Conservation (phyloP, 2,113 vertebrate genomes). For the Chaetodon auriga region DNA sequence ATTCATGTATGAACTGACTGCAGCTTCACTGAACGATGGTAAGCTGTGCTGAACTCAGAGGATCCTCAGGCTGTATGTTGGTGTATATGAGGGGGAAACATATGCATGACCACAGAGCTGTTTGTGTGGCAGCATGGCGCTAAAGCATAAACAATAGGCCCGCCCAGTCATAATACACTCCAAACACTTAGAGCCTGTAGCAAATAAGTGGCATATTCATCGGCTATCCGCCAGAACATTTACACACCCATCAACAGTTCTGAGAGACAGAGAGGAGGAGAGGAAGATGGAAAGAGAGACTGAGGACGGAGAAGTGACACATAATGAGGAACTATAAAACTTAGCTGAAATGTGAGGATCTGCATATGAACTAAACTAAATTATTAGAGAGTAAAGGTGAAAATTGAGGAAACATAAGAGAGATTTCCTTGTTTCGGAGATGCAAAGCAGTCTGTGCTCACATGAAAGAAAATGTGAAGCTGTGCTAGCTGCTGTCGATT, state of each 20-base stretch:
- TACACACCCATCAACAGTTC: slow-evolving; percentile 57
- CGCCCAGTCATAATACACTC: slow-evolving; percentile 43
- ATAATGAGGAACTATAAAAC: not conserved
- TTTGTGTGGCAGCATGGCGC: slow-evolving; percentile 55
- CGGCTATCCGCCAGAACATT: slow-evolving; percentile 68
- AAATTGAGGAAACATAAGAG: not conserved
- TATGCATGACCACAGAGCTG: slow-evolving; percentile 8
- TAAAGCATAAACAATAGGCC: slow-evolving; percentile 59
- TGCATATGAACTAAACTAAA: not conserved
- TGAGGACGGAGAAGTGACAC: too few species aligned
- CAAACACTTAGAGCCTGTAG: slow-evolving; percentile 69
- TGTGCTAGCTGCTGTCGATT: not conserved
- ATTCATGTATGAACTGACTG: not conserved
- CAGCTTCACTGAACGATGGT: not conserved
- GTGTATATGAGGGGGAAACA: not conserved
- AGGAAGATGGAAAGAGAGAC: not conserved
- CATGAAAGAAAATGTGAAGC: not conserved
- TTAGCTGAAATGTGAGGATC: not conserved
- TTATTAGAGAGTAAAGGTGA: not conserved
- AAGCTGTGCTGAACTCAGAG: not conserved
- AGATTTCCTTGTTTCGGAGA: not conserved
- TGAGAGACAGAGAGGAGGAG: slow-evolving; percentile 18
- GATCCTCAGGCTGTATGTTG: not conserved
- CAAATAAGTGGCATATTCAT: slow-evolving; percentile 76
- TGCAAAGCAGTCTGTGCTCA: not conserved